A percentile compares a stretch with the other conserved stretches of the same genome.
These are phyloP conservation scores for Pedicia rivosa DNA, from an alignment of 2,888 invertebrate genomes.

Conservation along the genomic window DNA sequence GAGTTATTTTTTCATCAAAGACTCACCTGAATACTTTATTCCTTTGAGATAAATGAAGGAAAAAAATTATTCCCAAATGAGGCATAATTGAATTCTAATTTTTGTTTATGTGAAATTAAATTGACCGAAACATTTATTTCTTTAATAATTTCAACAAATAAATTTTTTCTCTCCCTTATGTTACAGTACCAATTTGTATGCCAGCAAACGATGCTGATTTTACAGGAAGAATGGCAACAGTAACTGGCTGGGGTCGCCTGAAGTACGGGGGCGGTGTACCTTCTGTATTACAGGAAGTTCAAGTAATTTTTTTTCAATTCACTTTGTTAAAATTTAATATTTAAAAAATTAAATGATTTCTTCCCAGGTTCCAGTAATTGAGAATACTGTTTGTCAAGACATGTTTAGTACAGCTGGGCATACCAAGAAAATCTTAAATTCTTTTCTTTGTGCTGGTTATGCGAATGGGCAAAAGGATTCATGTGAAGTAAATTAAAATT, in stretches of 20 bases:
- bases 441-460: conserved; percentile 85
- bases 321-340: no score
- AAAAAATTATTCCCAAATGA: no score
- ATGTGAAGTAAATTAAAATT: conserved; percentile 52
- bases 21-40: no score
- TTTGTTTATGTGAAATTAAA: no score
- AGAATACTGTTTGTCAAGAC: conserved; percentile 80
- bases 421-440: conserved; percentile 67
- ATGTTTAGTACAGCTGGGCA: conserved; percentile 89
- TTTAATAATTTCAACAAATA: background rate
- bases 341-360: no score
- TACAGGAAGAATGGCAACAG: conserved; percentile 73
- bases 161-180: conserved; percentile 3
- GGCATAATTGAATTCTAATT: no score
- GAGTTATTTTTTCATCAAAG: no score
- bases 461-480: conserved; percentile 85
- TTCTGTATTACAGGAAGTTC: conserved; percentile 76
- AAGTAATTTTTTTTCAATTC: no score
- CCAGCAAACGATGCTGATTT: conserved; percentile 64
- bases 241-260: conserved; percentile 84
- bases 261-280: conserved; percentile 86
- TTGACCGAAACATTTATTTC: no score
- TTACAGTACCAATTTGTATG: conserved; percentile 77
- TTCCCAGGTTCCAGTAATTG: conserved; percentile 75
- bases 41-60: no score